Percentiles rank a stretch among this genome's conserved stretches.
phyloP scores from a whole-genome alignment of 2,888 invertebrate species.

The Cataglyphis cursor region DNA sequence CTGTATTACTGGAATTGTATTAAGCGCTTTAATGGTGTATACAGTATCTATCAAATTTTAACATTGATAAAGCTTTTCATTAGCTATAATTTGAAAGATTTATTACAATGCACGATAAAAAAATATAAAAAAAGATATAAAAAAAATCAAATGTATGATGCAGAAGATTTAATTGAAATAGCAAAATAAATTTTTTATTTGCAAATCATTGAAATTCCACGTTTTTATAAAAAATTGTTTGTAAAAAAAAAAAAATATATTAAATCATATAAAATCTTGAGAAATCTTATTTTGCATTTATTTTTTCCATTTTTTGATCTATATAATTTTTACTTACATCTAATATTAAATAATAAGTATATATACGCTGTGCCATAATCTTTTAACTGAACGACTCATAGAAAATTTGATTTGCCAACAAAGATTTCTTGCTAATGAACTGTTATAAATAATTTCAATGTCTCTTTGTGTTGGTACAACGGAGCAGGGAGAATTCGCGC shows the following conservation, averaged over 20 bases:
- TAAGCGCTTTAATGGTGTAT: neutral
- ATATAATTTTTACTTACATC: conserved; percentile 5
- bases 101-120: neutral
- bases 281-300: conserved; percentile 31
- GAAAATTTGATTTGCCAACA: conserved; percentile 1
- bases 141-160: neutral
- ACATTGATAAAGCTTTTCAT: neutral
- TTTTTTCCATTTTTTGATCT: conserved; percentile 5
- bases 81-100: neutral
- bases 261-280: neutral
- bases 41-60: neutral
- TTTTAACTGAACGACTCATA: conserved; percentile 36
- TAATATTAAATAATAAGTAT: neutral
- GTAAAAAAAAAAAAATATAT: neutral
- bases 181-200: neutral
- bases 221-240: conserved; percentile 15
- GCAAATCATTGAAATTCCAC: neutral
- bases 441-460: conserved; percentile 83
- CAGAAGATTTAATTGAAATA: neutral
- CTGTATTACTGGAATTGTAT: neutral
- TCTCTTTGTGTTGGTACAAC: conserved; percentile 69
- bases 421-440: conserved; percentile 80
- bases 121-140: neutral
- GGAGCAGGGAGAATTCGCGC: conserved; percentile 59
- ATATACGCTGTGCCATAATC: neutral